Conservation (phyloP, 2,797 vertebrate genomes). For the Cyclura pinguis region DNA sequence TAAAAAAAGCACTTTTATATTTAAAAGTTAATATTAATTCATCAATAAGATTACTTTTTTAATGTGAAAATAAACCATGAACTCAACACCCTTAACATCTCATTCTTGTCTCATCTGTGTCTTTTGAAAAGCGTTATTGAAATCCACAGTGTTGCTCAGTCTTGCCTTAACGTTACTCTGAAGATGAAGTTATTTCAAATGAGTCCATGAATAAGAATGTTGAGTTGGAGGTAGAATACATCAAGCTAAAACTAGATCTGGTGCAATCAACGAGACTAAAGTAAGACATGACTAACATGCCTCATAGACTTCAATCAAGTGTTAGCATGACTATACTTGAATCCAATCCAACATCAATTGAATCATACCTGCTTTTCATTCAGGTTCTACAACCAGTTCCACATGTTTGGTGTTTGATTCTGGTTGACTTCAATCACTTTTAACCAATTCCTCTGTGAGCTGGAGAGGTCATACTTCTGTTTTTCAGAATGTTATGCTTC, state of each 20-base stretch:
- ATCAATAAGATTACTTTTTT: constrained; percentile 80
- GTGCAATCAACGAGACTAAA: neutral
- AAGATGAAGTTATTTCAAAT: constrained; percentile 4
- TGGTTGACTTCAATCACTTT: neutral
- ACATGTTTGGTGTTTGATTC: neutral
- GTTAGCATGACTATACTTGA: neutral
- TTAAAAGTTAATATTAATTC: constrained; percentile 80
- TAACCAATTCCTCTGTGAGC: neutral
- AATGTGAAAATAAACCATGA: constrained; percentile 80
- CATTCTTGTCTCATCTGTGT: constrained; percentile 64
- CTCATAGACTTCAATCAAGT: neutral
- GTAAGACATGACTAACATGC: too few relatives aligned
- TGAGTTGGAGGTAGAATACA: neutral
- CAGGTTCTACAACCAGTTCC: neutral
- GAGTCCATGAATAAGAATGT: neutral
- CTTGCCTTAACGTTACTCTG: neutral
- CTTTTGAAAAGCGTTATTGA: constrained; percentile 57
- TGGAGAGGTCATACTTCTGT: neutral
- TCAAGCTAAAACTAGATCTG: neutral
- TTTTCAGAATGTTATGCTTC: neutral
- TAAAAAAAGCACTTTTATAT: constrained; percentile 80
- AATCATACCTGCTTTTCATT: neutral
- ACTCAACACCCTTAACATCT: constrained; percentile 75
- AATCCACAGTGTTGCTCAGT: constrained; percentile 34
- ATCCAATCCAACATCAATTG: neutral